Percentiles rank a stretch among this genome's conserved stretches.
Conservation (phyloP, 2,113 vertebrate species). For the Orientallactaga bullata region DNA sequence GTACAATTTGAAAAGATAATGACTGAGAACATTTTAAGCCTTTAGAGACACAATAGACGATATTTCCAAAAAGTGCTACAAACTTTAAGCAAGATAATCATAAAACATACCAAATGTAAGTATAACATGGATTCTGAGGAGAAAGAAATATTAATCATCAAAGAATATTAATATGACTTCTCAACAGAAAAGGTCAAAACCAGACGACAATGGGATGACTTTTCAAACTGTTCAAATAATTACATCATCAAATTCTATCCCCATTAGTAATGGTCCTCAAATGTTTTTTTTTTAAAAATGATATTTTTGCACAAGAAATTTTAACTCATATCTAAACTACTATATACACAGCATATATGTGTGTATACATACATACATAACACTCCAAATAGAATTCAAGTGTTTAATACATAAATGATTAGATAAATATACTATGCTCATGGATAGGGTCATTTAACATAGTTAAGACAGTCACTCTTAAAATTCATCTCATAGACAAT, state of each 20-base stretch:
- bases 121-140: background rate
- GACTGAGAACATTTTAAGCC: conserved; percentile 10
- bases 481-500: conserved; percentile 11
- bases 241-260: background rate
- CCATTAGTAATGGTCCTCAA: no score
- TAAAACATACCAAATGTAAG: background rate
- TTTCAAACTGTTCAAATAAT: background rate
- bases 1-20: conserved; percentile 5
- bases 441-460: background rate
- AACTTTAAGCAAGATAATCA: conserved; percentile 7
- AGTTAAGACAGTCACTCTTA: background rate
- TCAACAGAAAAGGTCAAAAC: background rate
- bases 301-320: background rate
- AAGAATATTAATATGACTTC: background rate
- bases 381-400: background rate
- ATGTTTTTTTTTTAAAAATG: background rate
- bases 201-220: background rate
- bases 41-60: background rate
- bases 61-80: background rate
- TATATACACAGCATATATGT: background rate
- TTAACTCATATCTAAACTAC: background rate
- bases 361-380: no score
- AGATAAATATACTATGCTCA: background rate
- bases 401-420: background rate
- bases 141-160: background rate